phyloP scores from a whole-genome alignment of 2,113 vertebrate species.

The Urocolius indicus region DNA sequence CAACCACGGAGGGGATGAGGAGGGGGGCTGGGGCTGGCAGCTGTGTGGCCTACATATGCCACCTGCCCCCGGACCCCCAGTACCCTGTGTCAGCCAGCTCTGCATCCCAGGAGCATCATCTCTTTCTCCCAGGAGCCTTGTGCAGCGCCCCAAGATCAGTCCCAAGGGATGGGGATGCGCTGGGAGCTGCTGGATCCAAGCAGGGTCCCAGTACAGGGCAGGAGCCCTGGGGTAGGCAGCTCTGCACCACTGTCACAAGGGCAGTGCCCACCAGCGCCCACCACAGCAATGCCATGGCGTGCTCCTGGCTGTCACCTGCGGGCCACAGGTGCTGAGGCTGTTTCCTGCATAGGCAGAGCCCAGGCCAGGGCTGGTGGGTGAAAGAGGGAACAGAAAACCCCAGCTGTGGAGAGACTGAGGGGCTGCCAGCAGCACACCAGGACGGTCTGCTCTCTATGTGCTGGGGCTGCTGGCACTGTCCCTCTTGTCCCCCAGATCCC shows the following conservation, averaged over 20 bases:
- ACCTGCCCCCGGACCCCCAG: fast-evolving
- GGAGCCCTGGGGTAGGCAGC: neutral
- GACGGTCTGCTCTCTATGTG: fast-evolving
- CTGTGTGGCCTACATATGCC: neutral
- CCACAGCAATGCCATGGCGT: neutral
- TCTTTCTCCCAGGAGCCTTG: neutral
- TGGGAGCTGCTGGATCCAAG: neutral
- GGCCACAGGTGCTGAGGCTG: fast-evolving
- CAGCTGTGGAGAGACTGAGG: neutral
- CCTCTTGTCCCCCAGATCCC: neutral
- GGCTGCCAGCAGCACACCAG: fast-evolving
- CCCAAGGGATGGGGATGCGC: neutral
- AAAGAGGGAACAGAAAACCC: constrained; percentile 50
- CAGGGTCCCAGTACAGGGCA: neutral
- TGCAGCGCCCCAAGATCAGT: no score
- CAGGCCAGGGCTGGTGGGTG: fast-evolving
- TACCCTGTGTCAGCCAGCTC: neutral
- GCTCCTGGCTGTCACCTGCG: neutral
- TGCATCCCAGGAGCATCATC: neutral
- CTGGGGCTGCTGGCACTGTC: fast-evolving
- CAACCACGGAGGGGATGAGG: neutral
- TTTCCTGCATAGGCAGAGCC: neutral
- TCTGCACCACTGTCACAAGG: fast-evolving
- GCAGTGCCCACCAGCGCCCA: neutral
- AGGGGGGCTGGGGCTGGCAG: neutral